Evolutionary conservation across 2,113 vertebrate genomes (phyloP).

Genomic region (Carettochelys insculpta): DNA sequence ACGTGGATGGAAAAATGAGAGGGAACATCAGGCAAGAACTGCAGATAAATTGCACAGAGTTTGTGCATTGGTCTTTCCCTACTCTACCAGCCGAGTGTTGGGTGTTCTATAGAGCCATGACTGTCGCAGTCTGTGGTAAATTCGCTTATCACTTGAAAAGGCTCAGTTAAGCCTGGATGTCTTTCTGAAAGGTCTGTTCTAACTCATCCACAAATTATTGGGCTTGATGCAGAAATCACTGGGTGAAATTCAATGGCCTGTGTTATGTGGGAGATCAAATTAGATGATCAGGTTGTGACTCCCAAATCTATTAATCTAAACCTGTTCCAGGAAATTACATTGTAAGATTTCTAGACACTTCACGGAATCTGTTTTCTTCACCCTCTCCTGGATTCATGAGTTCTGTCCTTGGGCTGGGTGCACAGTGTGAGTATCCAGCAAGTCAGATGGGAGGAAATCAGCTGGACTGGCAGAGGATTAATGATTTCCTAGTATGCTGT

Average conservation of each 20-base stretch:
- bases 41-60: not conserved
- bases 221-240: not conserved
- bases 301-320: not conserved
- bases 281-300: no score
- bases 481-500: not conserved
- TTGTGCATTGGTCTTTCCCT: fast-evolving
- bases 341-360: not conserved
- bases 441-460: slow-evolving; percentile 24
- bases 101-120: not conserved
- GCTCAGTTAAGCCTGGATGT: not conserved
- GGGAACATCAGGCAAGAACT: no score
- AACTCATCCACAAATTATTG: not conserved
- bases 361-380: not conserved
- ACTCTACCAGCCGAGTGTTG: not conserved
- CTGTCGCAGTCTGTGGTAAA: not conserved
- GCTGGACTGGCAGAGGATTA: not conserved
- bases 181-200: not conserved
- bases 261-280: not conserved
- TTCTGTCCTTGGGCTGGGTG: not conserved
- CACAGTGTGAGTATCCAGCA: not conserved
- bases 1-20: no score
- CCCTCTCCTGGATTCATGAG: not conserved
- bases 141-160: not conserved
- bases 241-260: not conserved
- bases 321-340: not conserved